A percentile compares a stretch with the other conserved stretches of the same genome.
Conservation (phyloP, 2,113 vertebrate genomes). For the Neogale vison region DNA sequence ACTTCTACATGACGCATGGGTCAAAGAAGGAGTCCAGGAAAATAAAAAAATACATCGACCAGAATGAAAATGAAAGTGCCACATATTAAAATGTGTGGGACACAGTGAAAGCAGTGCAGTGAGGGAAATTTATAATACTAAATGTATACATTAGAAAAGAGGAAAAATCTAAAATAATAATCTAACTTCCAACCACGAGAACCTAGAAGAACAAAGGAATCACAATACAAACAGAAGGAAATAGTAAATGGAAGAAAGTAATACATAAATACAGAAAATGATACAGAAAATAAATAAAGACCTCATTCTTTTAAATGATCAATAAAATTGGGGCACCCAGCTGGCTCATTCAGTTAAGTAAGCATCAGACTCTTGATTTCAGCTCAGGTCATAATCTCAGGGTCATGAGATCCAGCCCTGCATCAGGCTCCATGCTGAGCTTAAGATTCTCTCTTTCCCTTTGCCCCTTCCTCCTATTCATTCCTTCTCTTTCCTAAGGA, state of each 20-base stretch:
- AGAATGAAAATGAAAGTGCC: not conserved
- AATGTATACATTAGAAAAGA: not conserved
- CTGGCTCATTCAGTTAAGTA: not conserved
- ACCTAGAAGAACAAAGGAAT: not conserved
- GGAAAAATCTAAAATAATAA: not conserved
- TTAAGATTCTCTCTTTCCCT: not conserved
- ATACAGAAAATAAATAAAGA: not conserved
- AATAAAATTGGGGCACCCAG: not conserved
- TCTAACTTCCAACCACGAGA: not conserved
- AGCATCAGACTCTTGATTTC: not conserved
- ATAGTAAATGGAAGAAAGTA: not conserved
- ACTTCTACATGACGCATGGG: not conserved
- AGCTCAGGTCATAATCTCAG: not conserved
- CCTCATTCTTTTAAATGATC: not conserved
- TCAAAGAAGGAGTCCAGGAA: not conserved
- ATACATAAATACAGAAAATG: slow-evolving; percentile 11
- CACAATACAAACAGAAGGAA: not conserved
- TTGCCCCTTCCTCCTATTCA: not conserved
- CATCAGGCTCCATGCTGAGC: not conserved
- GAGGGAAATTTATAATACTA: not conserved
- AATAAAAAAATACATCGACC: not conserved
- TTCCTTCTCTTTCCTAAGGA: not conserved
- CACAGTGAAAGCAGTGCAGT: not conserved
- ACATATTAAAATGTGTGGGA: not conserved
- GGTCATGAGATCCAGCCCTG: not conserved